Evolutionary conservation across 2,113 vertebrate genomes (phyloP).

Genomic region (Holacanthus passer): DNA sequence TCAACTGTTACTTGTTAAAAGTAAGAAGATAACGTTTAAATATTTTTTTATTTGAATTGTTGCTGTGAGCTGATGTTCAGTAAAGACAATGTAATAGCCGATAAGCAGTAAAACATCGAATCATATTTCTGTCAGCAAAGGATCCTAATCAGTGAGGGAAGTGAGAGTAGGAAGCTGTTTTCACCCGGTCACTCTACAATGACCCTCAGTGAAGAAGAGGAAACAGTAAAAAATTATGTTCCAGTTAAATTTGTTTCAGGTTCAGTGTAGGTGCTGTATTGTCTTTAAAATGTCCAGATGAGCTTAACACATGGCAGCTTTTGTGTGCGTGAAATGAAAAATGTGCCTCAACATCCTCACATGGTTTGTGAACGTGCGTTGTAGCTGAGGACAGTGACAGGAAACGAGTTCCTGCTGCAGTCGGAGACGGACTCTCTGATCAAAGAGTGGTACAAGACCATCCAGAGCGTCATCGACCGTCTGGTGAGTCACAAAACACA

Average conservation of each 20-base stretch:
- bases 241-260: background rate
- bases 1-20: background rate
- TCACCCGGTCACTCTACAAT: background rate
- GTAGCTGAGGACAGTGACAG: conserved; percentile 91
- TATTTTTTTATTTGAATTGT: background rate
- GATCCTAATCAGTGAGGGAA: conserved; percentile 22
- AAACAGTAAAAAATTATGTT: conserved; percentile 20
- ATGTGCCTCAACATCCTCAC: no score
- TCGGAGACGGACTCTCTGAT: conserved; percentile 89
- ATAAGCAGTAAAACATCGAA: background rate
- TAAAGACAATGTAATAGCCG: background rate
- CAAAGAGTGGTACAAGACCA: conserved; percentile 89
- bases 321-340: no score
- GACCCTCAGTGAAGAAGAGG: conserved; percentile 24
- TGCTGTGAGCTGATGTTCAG: background rate
- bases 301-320: background rate
- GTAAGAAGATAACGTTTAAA: background rate
- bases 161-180: conserved; percentile 33
- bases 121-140: conserved; percentile 5
- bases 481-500: conserved; percentile 84
- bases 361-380: conserved; percentile 37
- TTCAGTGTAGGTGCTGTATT: background rate
- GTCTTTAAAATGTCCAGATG: background rate
- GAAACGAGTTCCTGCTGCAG: conserved; percentile 94
- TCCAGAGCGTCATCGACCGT: conserved; percentile 87